These are phyloP conservation scores for Phlogophora meticulosa DNA, from an alignment of 2,888 invertebrate genomes.

Conservation along the genomic window DNA sequence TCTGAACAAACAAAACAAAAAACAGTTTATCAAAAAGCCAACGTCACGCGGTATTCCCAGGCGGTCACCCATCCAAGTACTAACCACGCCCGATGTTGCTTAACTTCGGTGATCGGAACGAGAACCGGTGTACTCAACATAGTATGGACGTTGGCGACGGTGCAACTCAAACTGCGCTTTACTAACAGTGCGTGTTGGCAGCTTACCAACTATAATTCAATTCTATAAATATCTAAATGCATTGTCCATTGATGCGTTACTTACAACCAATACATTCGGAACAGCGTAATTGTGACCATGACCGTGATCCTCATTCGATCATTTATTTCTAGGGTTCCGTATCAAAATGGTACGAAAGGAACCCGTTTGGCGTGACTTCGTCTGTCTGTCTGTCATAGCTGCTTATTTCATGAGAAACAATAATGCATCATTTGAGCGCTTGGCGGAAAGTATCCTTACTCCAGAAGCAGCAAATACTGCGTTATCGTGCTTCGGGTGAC, in stretches of 20 bases:
- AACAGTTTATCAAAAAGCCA: conserved; percentile 62
- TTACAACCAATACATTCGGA: neutral
- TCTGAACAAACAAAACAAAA: neutral
- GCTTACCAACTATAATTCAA: neutral
- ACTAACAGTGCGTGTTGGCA: neutral
- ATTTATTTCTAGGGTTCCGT: too few relatives aligned
- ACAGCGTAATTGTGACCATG: neutral
- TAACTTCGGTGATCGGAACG: conserved; percentile 86
- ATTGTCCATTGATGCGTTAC: conserved; percentile 1
- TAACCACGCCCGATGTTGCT: conserved; percentile 87
- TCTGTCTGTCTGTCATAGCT: neutral
- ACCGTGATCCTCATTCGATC: too few relatives aligned
- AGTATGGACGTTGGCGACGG: conserved; percentile 22
- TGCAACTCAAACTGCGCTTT: neutral
- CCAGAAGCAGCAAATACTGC: too few relatives aligned
- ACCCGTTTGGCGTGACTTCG: too few relatives aligned
- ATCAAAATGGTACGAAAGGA: too few relatives aligned
- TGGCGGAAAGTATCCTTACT: too few relatives aligned
- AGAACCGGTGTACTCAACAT: conserved; percentile 28
- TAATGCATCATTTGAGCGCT: too few relatives aligned
- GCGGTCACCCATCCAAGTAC: conserved; percentile 89
- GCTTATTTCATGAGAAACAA: too few relatives aligned
- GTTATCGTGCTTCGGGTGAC: too few relatives aligned
- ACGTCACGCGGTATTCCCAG: conserved; percentile 84
- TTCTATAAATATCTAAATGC: neutral